Evolutionary conservation across 1,140 invertebrate species (phyloP), one percentile per base, ranked within the genome.

Genomic region (Scaptomyza graminum): DNA sequence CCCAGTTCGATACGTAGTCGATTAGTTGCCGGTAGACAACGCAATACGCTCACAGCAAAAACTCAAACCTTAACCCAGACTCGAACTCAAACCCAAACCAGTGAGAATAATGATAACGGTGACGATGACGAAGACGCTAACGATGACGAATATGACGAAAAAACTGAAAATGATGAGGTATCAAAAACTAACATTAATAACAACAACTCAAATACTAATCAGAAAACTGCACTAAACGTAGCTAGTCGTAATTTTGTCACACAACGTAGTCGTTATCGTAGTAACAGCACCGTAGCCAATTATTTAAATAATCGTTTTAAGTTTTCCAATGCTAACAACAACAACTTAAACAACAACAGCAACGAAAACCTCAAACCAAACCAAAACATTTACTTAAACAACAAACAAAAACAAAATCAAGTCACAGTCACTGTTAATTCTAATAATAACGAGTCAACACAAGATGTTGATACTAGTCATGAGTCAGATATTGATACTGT

Each of bases 241-340:
- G 52, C 56, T 79, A 79, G 69, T 76, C 72, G 60, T 65, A 55
- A 28, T 52, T 60, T 51, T 60, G 59, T 34, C 28, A 47, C 78
- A 79, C 61, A 77, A 56, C 81, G 74, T 90, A 41, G n/a, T 41
- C 37, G 37, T 41, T n/a, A n/a, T n/a, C 37, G 37, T 41, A 84
- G 72, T 76, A 90, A 90, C 63, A 90, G 85, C 85, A 91, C 89
- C 74, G 79, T 90, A 90, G 81, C 84, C 69, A 87, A 90, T 78
- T 84, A 83, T 84, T 61, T 87, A 52, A 72, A 82, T 63, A 81
- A 77, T 74, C 77, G 70, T 54, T 78, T 68, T 63, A 85, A 78
- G 43, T 44, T 75, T 28, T 46, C 54, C 28, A 65, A 57, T 43
- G 28, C 50, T 46, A 71, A 64, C 52, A 55, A 18, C 9, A 65